phyloP scores from a whole-genome alignment of 2,113 vertebrate species.

The Cephalopholis sonnerati region DNA sequence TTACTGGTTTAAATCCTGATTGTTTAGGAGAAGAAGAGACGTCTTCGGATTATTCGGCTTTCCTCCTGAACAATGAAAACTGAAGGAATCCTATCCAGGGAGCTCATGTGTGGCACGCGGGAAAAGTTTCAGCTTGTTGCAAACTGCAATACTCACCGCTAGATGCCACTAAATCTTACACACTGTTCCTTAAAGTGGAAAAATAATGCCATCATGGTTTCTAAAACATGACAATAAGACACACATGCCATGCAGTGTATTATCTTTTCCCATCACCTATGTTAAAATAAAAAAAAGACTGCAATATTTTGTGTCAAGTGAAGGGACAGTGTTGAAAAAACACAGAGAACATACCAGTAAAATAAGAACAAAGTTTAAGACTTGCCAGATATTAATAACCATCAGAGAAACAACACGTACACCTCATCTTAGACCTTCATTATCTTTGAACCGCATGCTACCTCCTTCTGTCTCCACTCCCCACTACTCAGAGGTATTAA shows the following conservation, averaged over 20 bases:
- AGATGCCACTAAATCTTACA: no score
- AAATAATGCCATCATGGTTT: background rate
- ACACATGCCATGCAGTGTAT: background rate
- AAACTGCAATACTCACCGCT: no score
- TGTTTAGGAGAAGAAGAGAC: no score
- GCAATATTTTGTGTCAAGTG: background rate
- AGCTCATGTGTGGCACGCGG: no score
- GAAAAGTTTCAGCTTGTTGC: no score
- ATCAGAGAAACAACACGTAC: slow-evolving; percentile 17
- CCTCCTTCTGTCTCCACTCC: background rate
- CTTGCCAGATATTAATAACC: background rate
- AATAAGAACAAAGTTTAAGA: slow-evolving; percentile 2
- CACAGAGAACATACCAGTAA: background rate
- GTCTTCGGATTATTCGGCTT: no score
- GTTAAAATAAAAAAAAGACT: background rate
- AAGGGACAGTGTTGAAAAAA: background rate
- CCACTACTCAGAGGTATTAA: slow-evolving; percentile 25
- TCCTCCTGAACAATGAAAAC: no score
- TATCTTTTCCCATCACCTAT: background rate
- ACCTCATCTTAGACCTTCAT: slow-evolving; percentile 11
- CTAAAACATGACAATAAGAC: background rate
- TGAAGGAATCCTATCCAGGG: no score
- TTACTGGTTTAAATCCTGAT: no score
- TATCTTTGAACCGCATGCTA: background rate
- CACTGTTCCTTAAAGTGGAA: background rate